Base-by-base conservation (phyloP, 2,888 invertebrate genomes). In the Drosophila neonasuta region DNA sequence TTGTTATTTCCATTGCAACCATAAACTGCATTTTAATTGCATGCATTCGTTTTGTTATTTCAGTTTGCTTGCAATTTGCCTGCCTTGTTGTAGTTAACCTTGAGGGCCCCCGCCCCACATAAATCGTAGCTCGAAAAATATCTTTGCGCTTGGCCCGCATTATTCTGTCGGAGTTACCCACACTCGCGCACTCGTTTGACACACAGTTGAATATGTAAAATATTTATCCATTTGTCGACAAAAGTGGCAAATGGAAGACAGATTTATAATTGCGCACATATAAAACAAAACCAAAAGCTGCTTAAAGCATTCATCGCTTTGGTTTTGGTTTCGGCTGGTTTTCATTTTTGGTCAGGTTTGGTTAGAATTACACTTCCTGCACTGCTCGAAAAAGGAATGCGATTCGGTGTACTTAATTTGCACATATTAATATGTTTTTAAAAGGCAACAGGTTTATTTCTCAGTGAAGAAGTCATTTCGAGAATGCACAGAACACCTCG, bases 1-100 rank as follows among this genome's bases (percentile, higher is more conserved):
- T 30, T 50, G 20, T 36, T 52, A 24, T 46, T 56, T 2, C 34
- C 46, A 20, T 61, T 71, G 59, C 65, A 49, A 54, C 72, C 68
- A 65, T 73, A 78, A 75, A 75, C 74, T 79, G 79, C 82, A 81
- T 70, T 81, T 85, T 87, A 83, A 87, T 84, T 87, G 74, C 76
- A 74, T 69, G 77, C 76, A 71, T 60, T 71, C 57, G 67, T 24
- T 63, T 78, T 83, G 68, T 69, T 74, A 60, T 66, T 79, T 68
- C 50, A 41, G 39, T 68, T 64, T 13, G 62, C 48, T 56, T 45
- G 68, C 45, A 44, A 49, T 57, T 56, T 30, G 17, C 34, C 15
- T 55, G 29, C 52, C 52, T 61, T 50, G 41, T 54, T 70, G 62
- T 58, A 17, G 68, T 66, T 74, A 67, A 68, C 68, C 80, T 80